Conservation (phyloP, 1,140 invertebrate species). For the Riptortus pedestris region DNA sequence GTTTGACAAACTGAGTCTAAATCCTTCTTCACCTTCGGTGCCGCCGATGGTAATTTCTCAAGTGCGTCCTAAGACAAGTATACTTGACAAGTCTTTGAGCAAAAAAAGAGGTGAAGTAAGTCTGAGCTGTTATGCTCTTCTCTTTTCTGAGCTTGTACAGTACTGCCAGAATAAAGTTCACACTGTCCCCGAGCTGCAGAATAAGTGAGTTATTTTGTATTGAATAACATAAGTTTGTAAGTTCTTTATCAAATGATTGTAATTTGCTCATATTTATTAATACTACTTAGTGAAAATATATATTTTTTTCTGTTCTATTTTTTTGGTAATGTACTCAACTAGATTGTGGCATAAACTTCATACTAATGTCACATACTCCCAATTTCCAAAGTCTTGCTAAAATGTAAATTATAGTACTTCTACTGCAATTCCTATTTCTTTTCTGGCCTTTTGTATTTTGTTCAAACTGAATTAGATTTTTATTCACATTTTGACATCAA, state of each 20-base stretch:
- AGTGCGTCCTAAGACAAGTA: constrained; percentile 58
- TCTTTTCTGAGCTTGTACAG: constrained; percentile 96
- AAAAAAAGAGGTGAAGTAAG: constrained; percentile 87
- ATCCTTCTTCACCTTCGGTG: neutral
- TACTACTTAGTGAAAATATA: too few species aligned
- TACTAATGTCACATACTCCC: too few species aligned
- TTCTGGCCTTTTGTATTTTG: too few species aligned
- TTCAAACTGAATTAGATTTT: too few species aligned
- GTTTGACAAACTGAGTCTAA: neutral
- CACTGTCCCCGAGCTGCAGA: constrained; percentile 89
- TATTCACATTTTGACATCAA: too few species aligned
- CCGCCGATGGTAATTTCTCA: constrained; percentile 35
- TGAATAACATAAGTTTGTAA: neutral
- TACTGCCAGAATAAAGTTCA: constrained; percentile 94
- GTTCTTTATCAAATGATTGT: constrained; percentile 15
- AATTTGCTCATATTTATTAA: neutral
- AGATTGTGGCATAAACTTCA: too few species aligned
- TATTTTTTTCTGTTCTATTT: too few species aligned
- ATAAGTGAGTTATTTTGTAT: constrained; percentile 52
- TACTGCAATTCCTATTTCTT: too few species aligned
- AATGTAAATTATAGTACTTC: too few species aligned
- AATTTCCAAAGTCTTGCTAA: too few species aligned
- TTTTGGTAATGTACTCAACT: too few species aligned
- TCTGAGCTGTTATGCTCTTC: constrained; percentile 82
- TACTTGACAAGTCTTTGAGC: constrained; percentile 83